These are phyloP conservation scores for Rhopalosiphum padi DNA, from an alignment of 1,140 invertebrate species.

Conservation along the genomic window DNA sequence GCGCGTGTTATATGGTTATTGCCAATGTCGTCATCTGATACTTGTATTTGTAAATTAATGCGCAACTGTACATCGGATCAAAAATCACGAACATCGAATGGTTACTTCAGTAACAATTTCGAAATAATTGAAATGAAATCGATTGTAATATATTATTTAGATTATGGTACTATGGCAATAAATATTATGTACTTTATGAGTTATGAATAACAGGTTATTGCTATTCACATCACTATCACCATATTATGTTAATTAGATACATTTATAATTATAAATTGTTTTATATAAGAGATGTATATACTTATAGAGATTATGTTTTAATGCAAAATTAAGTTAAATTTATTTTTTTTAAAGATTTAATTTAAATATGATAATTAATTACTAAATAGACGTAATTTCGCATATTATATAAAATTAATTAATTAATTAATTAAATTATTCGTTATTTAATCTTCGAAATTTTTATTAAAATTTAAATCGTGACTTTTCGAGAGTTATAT, in stretches of 20 bases:
- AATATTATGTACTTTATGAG: not conserved
- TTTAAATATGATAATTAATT: not conserved
- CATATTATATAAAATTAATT: not conserved
- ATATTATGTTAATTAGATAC: not conserved
- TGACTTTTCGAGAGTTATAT: not conserved
- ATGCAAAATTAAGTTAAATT: too few species aligned
- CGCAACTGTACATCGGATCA: not conserved
- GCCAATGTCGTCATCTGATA: not conserved
- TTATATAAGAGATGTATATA: not conserved
- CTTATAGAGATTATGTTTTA: not conserved
- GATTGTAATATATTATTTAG: not conserved
- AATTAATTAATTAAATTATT: not conserved
- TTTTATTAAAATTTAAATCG: too few species aligned
- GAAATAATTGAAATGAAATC: not conserved
- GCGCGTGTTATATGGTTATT: not conserved
- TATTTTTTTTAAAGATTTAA: not conserved
- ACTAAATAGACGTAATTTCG: not conserved
- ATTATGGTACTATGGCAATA: not conserved
- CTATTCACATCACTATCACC: not conserved
- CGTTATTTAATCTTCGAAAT: not conserved
- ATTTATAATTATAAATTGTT: not conserved
- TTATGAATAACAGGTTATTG: too few species aligned
- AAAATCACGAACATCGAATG: constrained; percentile 21
- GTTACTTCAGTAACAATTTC: not conserved
- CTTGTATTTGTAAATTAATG: constrained; percentile 6